Evolutionary conservation across 2,797 vertebrate genomes (phyloP).

Genomic region (Pogonophryne albipinna): DNA sequence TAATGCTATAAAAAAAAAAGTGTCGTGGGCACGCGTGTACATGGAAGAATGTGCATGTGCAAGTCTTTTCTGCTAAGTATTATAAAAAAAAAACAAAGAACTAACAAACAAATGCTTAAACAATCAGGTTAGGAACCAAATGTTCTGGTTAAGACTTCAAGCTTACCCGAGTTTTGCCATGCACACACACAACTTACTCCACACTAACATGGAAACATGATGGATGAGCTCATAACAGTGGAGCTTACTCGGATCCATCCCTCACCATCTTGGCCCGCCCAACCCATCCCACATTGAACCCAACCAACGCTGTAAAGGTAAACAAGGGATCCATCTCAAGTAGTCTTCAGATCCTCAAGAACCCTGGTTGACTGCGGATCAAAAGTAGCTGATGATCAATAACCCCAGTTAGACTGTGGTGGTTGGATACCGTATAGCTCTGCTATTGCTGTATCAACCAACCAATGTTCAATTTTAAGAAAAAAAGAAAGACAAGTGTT

Average conservation of each 20-base stretch:
- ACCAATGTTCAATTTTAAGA: conserved; percentile 36
- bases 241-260: conserved; percentile 18
- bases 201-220: conserved; percentile 59
- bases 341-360: conserved; percentile 51
- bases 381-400: conserved; percentile 30
- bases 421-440: conserved; percentile 20
- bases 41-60: conserved; percentile 66
- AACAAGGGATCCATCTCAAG: conserved; percentile 59
- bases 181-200: conserved; percentile 63
- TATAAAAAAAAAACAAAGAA: conserved; percentile 34
- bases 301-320: conserved; percentile 41
- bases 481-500: conserved; percentile 43
- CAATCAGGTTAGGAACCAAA: conserved; percentile 65
- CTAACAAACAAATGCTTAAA: conserved; percentile 53
- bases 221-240: conserved; percentile 55
- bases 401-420: conserved; percentile 19
- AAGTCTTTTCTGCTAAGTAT: conserved; percentile 61
- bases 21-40: conserved; percentile 56
- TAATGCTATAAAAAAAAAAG: conserved; percentile 62
- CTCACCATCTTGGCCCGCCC: conserved; percentile 13
- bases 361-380: conserved; percentile 54
- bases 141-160: conserved; percentile 74
- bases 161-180: conserved; percentile 77
- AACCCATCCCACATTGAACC: conserved; percentile 26
- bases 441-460: conserved; percentile 20